Base-by-base conservation (phyloP, 1,140 invertebrate species). In the Drosophila arawakana region DNA sequence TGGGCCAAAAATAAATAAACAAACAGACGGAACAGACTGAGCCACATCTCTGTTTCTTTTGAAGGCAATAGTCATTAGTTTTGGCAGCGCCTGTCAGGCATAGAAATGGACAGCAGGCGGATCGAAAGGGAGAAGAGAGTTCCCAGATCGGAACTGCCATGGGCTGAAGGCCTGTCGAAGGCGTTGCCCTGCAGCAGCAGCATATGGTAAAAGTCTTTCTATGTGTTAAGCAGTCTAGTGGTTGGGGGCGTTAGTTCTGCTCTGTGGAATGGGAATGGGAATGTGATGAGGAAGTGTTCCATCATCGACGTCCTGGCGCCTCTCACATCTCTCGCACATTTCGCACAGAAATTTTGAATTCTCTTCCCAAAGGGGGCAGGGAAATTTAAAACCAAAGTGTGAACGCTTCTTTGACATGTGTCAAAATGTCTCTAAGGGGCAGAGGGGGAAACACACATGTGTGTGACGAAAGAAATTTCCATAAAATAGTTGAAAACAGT, bases 41-140 rank as follows among this genome's bases (percentile, higher is more conserved):
- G 11, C 43, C 78, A 71, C 78, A 81, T 63, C 78, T 72, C 80
- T 67, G 73, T 66, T 63, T 55, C 54, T 68, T 86, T 82, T 83
- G 83, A 88, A 74, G 76, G 78, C 72, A 86, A 72, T 70, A 86
- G 83, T 80, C 73, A 85, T 85, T 88, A 86, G 79, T 79, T 79
- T 79, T 79, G 76, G 73, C 75, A 68, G 75, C 43, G 52, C 62
- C 70, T 67, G 44, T 57, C 59, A 37, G 66, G 4, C 10, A 30
- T 30, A 30, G 25, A 30, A 30, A 30, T 30, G 25, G 25, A 30
- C 25, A 30, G 25, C 3, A 30, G 6, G 25, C 25, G 25, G 25
- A 30, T 30, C 25, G 25, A 54, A 11, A 39, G 52, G 18, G 18
- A 9, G 7, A 43, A 15, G 34, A 70, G 25, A 18, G 21, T 18